A percentile compares a stretch with the other conserved stretches of the same genome.
These are phyloP conservation scores for Himalopsyche anomala DNA, from an alignment of 2,888 invertebrate genomes.

Conservation along the genomic window DNA sequence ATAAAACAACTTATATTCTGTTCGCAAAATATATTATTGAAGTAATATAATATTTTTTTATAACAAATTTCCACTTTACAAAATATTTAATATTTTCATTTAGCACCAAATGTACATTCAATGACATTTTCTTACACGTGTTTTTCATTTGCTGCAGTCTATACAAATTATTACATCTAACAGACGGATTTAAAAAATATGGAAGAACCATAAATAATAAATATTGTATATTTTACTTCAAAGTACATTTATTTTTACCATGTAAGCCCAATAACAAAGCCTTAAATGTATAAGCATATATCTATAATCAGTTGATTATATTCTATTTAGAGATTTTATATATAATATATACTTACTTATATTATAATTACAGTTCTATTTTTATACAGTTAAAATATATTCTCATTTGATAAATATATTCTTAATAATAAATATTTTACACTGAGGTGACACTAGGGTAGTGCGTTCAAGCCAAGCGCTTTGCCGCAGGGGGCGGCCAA, in stretches of 20 bases:
- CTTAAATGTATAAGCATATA: not conserved
- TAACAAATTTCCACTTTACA: not conserved
- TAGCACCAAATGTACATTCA: slow-evolving; percentile 44
- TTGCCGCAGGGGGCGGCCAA: too few species aligned
- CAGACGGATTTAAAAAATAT: not conserved
- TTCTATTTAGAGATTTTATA: not conserved
- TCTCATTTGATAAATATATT: not conserved
- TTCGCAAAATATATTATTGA: slow-evolving; percentile 11
- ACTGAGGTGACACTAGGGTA: too few species aligned
- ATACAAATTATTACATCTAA: not conserved
- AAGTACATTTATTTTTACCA: slow-evolving; percentile 16
- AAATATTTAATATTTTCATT: slow-evolving; percentile 9
- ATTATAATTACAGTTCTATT: too few species aligned
- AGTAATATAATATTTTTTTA: slow-evolving; percentile 2
- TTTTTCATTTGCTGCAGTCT: not conserved
- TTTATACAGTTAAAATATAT: not conserved
- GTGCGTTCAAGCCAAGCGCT: too few species aligned
- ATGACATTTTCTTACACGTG: not conserved
- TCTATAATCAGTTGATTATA: not conserved
- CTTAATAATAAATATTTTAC: not conserved
- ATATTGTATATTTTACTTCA: not conserved
- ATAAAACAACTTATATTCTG: not conserved
- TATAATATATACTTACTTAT: too few species aligned
- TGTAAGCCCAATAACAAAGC: slow-evolving; percentile 31
- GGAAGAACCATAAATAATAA: not conserved